Conservation (phyloP, 2,888 invertebrate species). For the Pemphredon lugubris region DNA sequence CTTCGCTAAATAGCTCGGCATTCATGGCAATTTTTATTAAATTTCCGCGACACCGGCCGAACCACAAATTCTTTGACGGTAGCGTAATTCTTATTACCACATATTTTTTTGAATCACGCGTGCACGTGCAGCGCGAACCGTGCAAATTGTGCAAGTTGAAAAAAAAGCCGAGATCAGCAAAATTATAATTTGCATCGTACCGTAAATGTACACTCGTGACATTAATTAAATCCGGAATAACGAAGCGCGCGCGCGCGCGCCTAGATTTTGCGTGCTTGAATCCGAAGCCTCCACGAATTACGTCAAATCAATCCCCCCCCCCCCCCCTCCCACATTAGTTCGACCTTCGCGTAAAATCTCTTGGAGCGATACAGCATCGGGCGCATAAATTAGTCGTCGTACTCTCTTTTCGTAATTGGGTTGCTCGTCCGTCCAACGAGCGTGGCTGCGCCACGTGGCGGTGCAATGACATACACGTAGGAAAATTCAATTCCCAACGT, state of each 20-base stretch:
- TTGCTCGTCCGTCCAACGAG: too few species aligned
- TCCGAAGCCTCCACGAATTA: slow-evolving; percentile 15
- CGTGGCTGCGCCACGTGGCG: slow-evolving; percentile 4
- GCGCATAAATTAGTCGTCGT: slow-evolving; percentile 20
- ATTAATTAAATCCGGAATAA: slow-evolving; percentile 11
- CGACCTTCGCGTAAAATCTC: slow-evolving; percentile 37
- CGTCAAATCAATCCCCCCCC: slow-evolving; percentile 15
- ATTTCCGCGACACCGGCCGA: neutral
- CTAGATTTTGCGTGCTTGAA: slow-evolving; percentile 5
- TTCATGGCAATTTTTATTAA: neutral
- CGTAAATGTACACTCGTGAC: slow-evolving; percentile 12
- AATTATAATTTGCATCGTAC: too few species aligned
- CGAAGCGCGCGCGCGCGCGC: neutral
- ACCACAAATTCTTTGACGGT: neutral
- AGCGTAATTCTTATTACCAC: neutral
- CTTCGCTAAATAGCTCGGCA: neutral
- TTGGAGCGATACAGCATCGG: slow-evolving; percentile 1
- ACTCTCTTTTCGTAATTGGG: slow-evolving; percentile 4
- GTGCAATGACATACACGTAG: slow-evolving; percentile 4
- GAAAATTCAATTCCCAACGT: neutral
- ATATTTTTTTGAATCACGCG: too few species aligned
- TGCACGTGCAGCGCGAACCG: too few species aligned
- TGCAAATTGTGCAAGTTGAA: too few species aligned
- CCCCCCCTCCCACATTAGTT: neutral
- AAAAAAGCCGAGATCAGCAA: too few species aligned